phyloP scores from a whole-genome alignment of 2,113 vertebrate species.

The Suncus etruscus region DNA sequence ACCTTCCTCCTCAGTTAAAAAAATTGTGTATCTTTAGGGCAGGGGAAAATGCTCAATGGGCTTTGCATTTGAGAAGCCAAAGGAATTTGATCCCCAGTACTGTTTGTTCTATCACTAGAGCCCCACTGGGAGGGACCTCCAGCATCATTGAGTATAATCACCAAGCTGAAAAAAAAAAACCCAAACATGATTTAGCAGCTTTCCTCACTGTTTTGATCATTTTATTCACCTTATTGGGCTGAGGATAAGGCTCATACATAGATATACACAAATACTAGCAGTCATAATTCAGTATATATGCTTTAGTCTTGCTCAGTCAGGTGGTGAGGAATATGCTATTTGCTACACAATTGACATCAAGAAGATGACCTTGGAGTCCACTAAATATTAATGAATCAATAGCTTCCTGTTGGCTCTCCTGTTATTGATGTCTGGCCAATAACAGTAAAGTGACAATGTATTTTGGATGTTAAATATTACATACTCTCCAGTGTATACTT shows the following conservation, averaged over 20 bases:
- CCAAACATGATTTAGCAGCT: not conserved
- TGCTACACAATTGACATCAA: not conserved
- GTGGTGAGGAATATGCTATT: not conserved
- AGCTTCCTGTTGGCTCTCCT: not conserved
- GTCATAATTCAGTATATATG: not conserved
- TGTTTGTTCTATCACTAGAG: too few species aligned
- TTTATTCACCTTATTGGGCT: not conserved
- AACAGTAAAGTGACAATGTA: not conserved
- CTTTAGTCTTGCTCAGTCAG: not conserved
- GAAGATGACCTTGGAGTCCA: not conserved
- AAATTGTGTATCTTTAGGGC: not conserved
- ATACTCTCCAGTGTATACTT: too few species aligned
- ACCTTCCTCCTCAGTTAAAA: not conserved
- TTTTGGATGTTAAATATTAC: not conserved
- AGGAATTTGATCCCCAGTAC: too few species aligned
- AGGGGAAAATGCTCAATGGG: too few species aligned
- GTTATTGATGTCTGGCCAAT: not conserved
- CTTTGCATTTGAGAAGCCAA: too few species aligned
- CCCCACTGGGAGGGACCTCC: too few species aligned
- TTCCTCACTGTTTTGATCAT: not conserved
- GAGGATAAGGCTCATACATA: not conserved
- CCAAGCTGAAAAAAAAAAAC: too few species aligned
- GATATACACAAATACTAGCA: not conserved
- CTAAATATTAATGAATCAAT: not conserved
- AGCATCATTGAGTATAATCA: too few species aligned